A percentile compares a stretch with the other conserved stretches of the same genome.
phyloP scores from a whole-genome alignment of 2,797 vertebrate genomes.

The Pipistrellus pygmaeus region DNA sequence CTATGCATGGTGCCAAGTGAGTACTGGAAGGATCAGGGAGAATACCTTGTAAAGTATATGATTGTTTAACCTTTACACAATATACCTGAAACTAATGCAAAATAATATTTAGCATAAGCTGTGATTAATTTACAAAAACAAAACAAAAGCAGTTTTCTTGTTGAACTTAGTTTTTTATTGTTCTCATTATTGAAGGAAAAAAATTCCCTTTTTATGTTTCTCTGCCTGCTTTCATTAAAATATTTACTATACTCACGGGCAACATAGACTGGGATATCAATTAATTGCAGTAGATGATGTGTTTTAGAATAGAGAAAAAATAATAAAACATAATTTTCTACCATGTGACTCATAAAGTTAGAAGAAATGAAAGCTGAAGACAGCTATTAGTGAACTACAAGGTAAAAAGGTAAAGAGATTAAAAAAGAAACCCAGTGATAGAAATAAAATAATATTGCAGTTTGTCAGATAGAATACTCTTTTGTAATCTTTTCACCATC shows the following conservation, averaged over 20 bases:
- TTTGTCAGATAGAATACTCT: conserved; percentile 15
- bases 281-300: background rate
- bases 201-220: background rate
- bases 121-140: background rate
- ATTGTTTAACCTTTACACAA: background rate
- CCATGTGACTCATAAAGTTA: background rate
- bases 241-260: background rate
- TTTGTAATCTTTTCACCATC: background rate
- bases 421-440: background rate
- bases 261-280: background rate
- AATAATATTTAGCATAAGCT: background rate
- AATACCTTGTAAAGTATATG: background rate
- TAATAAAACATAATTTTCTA: background rate
- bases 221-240: background rate
- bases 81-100: background rate
- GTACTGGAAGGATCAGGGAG: background rate
- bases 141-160: background rate
- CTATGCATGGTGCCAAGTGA: background rate
- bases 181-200: conserved; percentile 8
- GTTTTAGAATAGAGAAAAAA: conserved; percentile 11
- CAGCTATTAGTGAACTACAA: background rate
- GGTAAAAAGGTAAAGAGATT: background rate
- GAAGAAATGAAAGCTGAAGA: background rate
- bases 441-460: conserved; percentile 1
- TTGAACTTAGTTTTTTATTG: background rate